These are phyloP conservation scores for Atherinosoma microstoma DNA, from an alignment of 2,797 vertebrate genomes.

Conservation along the genomic window DNA sequence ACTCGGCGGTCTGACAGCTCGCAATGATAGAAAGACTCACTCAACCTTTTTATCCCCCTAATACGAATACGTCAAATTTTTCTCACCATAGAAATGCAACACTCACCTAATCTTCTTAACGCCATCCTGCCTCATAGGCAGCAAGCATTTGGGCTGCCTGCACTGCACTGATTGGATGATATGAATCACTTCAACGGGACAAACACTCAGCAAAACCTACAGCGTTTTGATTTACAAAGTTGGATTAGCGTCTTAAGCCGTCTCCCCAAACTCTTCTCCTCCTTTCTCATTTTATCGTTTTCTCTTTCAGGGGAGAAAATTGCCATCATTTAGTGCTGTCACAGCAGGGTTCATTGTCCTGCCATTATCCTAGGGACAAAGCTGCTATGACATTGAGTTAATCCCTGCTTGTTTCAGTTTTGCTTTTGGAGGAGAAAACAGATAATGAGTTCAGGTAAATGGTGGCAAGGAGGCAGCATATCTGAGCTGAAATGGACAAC, in stretches of 20 bases:
- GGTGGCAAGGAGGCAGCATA: constrained; percentile 46
- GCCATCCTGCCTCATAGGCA: constrained; percentile 37
- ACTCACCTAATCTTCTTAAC: constrained; percentile 35
- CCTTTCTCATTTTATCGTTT: constrained; percentile 39
- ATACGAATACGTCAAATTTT: background rate
- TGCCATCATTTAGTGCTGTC: constrained; percentile 69
- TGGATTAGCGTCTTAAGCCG: constrained; percentile 68
- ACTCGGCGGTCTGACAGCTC: background rate
- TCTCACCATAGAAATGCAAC: background rate
- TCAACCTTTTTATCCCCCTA: background rate
- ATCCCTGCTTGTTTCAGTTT: constrained; percentile 75
- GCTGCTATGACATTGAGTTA: constrained; percentile 76
- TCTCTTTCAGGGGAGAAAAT: constrained; percentile 58
- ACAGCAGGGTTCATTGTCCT: constrained; percentile 62
- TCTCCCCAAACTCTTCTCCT: constrained; percentile 52
- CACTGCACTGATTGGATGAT: constrained; percentile 57
- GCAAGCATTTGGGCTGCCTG: constrained; percentile 38
- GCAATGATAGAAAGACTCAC: background rate
- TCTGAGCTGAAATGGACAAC: constrained; percentile 27
- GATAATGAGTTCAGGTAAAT: constrained; percentile 71
- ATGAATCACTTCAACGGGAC: constrained; percentile 57
- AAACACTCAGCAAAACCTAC: constrained; percentile 60
- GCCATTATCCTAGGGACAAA: constrained; percentile 75
- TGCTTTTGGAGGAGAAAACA: constrained; percentile 59
- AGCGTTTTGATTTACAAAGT: constrained; percentile 65